Evolutionary conservation across 2,113 vertebrate species (phyloP), one percentile per base, ranked within the genome.

Genomic region (Caranx ignobilis): DNA sequence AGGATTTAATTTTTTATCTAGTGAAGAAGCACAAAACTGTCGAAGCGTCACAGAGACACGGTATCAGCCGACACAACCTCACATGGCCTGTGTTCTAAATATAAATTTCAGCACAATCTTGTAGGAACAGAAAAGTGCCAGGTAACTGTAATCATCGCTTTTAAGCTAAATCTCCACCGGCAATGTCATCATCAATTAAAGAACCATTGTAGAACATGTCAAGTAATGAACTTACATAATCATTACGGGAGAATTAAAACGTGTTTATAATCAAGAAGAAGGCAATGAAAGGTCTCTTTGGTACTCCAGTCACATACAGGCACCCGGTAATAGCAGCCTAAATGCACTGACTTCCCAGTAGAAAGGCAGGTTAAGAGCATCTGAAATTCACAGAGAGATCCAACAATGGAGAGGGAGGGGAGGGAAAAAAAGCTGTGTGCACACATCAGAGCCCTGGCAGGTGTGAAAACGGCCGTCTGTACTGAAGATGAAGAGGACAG

Each of bases 391-490:
- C 35, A 39, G 60, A 65, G 6, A 26, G 18, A 78, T 74, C 12
- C 13, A 66, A 21, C 69, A 78, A 70, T 66, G 64, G 19, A 34
- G 55, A 56, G 21, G 41, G 15, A 19, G 32, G 3, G n/a, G 19
- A 69, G 55, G 12, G 73, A 47, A 79, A 66, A 41, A 41, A 84
- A 79, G 68, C 56, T 80, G 79, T 71, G 57, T 67, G 67, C 77
- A 70, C 45, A 61, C 82, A 75, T 88, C 73, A 77, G 79, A 65
- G 45, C 12, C 71, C 56, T 57, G 60, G 77, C 68, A 85, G 71
- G 70, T 84, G 78, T 72, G 82, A 88, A 84, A 87, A 76, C 66
- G 62, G 59, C 79, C 81, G 72, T 87, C 72, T 79, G 75, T 13
- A 19, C 78, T 69, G 56, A 80, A 78, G 77, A 83, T 72, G 65